Evolutionary conservation across 1,140 invertebrate species (phyloP), one percentile per base, ranked within the genome.

Genomic region (Brachionus asplanchnoidis): DNA sequence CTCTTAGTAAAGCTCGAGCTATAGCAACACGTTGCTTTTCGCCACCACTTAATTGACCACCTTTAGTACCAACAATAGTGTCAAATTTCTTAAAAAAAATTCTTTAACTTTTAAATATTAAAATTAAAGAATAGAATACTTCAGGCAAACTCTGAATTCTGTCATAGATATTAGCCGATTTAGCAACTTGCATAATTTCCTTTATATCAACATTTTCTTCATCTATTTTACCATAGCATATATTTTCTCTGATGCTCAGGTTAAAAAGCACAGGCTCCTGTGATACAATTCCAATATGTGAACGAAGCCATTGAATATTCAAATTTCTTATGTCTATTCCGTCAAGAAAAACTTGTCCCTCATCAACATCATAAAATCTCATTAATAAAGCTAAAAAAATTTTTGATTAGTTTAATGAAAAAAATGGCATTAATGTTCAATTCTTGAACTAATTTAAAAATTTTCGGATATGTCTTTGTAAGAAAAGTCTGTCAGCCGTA

Each of bases 261-360:
- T 95, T 94, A 88, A 96, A 96, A 1, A 97, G 91, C 42, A 95
- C 93, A 1, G 95, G 95, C 88, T 97, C 95, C 90, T 95, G 94
- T 7, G 92, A 93, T 0, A 94, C 94, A 40, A 94, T 92, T 23
- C 93, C 93, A 60, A 94, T 89, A 86, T 93, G 92, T 7, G 90
- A 89, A 50, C 94, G 90, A 8, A 92, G 85, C 88, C 90, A 91
- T 4, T 88, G 86, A 8, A 92, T 86, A 86, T 90, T 89, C 40
- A 88, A 32, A 0, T 56, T 32, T 73, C 85, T 86, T 0, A 87
- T 36, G 79, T 88, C 86, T 23, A 84, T 9, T 5, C 78, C 85
- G 78, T 89, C 87, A 8, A 87, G 11, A 0, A 85, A 28, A 7
- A 85, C 42, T 79, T 44, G 23, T 11, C 84, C 84, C 28, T 44